Base-by-base conservation (phyloP, 2,888 invertebrate genomes). In the Napeogenes inachia region DNA sequence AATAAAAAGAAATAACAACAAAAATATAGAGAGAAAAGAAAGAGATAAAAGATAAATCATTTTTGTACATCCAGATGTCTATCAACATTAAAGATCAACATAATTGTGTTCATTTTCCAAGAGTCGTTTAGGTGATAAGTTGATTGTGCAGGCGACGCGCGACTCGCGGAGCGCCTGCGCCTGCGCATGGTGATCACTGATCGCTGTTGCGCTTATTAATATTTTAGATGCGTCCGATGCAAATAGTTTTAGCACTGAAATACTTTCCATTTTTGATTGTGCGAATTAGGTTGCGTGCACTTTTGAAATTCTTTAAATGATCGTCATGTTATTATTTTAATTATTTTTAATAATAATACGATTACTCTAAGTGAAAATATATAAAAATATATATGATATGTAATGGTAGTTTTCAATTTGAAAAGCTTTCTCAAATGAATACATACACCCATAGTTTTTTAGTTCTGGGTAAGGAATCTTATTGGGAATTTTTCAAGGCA, bases 151-250 rank as follows among this genome's bases (percentile, higher is more conserved):
- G 70, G 68, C 79, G 63, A 66, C 57, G 67, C 75, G 71, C 72
- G 75, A 71, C 66, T 66, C 75, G 64, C 67, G 50, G 66, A 70
- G 77, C 73, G 71, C 71, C 67, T 62, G 69, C 73, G 71, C 71
- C 67, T 61, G 69, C 72, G 75, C 74, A 75, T 75, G 58, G 73
- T 77, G 77, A 79, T 78, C 64, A 59, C 73, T 77, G 77, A 79
- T 78, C 64, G 66, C 62, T 57, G 59, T 68, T 61, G 61, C 57
- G 53, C 63, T 62, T 62, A 64, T 70, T 70, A 66, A 64, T 67
- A 73, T 68, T 68, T 66, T 55, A 58, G 47, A 56, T 65, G 70
- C 69, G 70, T 71, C 61, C 61, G 62, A 60, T 64, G 64, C 67
- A 66, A 55, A 66, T 63, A 64, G 54, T 68, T 71, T 72, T 67